Conservation (phyloP, 2,113 vertebrate genomes). For the Zootoca vivipara region DNA sequence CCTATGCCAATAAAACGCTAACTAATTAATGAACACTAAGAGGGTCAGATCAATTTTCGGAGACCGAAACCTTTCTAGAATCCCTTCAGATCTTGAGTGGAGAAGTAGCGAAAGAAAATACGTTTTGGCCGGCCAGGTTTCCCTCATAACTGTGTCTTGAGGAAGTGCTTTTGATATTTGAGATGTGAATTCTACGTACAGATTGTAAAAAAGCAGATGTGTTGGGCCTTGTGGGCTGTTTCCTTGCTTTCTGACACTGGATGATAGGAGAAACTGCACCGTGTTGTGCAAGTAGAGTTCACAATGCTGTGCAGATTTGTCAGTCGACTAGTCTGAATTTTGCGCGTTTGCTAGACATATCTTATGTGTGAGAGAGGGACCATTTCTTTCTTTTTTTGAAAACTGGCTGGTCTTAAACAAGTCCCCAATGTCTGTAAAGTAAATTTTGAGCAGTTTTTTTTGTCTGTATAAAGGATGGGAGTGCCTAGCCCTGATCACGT, state of each 20-base stretch:
- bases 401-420: background rate
- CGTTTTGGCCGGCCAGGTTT: background rate
- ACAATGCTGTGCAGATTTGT: background rate
- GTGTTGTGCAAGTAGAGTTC: background rate
- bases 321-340: background rate
- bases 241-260: background rate
- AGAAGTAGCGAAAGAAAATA: constrained; percentile 15
- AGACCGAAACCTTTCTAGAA: background rate
- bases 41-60: background rate
- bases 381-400: background rate
- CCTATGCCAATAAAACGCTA: background rate
- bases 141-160: background rate
- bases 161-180: constrained; percentile 34
- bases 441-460: background rate
- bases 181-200: background rate
- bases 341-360: background rate
- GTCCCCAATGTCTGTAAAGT: background rate
- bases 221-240: background rate
- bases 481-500: background rate
- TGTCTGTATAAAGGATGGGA: background rate
- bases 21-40: background rate
- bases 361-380: background rate
- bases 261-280: background rate
- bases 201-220: constrained; percentile 25
- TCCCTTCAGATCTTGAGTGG: background rate